Evolutionary conservation across 2,797 vertebrate species (phyloP).

Genomic region (Falco concolor): DNA sequence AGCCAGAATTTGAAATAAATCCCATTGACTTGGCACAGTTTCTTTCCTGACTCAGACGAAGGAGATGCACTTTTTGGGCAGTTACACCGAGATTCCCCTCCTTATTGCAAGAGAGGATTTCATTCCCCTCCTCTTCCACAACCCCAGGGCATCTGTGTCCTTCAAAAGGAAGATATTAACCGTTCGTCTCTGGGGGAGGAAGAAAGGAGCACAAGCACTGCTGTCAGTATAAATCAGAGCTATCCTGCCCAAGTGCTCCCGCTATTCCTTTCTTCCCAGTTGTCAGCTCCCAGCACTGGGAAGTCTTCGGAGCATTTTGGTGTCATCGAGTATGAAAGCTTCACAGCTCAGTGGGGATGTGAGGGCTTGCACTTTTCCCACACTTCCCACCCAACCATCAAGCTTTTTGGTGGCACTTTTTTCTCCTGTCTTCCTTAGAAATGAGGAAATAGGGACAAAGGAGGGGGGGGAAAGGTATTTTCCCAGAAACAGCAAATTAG

Average conservation of each 20-base stretch:
- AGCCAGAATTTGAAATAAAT: slow-evolving; percentile 66
- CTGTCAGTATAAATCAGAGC: not conserved
- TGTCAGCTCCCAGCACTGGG: not conserved
- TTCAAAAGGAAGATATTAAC: slow-evolving; percentile 43
- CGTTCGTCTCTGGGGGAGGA: not conserved
- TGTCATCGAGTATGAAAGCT: not conserved
- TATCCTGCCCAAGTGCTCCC: not conserved
- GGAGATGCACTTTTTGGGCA: slow-evolving; percentile 11
- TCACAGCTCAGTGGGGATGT: not conserved
- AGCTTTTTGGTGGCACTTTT: not conserved
- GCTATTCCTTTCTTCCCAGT: not conserved
- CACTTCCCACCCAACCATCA: not conserved
- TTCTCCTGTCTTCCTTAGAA: not conserved
- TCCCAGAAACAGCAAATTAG: not conserved
- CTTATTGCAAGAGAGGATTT: slow-evolving; percentile 51
- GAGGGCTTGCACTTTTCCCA: not conserved
- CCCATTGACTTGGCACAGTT: slow-evolving; percentile 28
- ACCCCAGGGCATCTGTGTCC: slow-evolving; percentile 37
- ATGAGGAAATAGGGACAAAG: not conserved
- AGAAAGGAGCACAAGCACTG: not conserved
- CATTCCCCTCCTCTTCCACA: slow-evolving; percentile 50
- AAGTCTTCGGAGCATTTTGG: not conserved
- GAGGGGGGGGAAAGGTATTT: rapidly evolving
- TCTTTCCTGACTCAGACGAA: slow-evolving; percentile 60
- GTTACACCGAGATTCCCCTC: slow-evolving; percentile 53